Evolutionary conservation across 2,888 invertebrate species (phyloP), one percentile per base, ranked within the genome.

Genomic region (Drosophila nigritarsus): DNA sequence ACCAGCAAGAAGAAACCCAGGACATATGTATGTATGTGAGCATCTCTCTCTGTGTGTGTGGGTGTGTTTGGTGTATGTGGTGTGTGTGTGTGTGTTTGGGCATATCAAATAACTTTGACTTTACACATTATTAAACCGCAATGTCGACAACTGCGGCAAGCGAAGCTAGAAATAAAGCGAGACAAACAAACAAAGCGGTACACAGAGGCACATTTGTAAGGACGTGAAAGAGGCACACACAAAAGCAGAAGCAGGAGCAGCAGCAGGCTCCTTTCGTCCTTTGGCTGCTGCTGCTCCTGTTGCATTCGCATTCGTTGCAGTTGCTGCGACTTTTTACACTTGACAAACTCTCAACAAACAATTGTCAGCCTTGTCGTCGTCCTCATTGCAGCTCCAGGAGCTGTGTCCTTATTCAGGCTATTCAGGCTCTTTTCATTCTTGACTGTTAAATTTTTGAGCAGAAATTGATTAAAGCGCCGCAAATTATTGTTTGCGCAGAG

Each of bases 111-210:
- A 90, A 90, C 90, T 90, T 88, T 86, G 90, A 89, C 90, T 90
- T 90, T 90, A 90, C 90, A 90, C 90, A 90, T 90, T 90, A 90
- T 90, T 90, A 90, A 90, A 90, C 89, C 90, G 86, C 89, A 89
- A 82, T 89, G 87, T 82, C 75, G 82, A 80, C 87, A 62, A 72
- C 67, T 63, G 51, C 58, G 51, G 61, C 65, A 32, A 29, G 56
- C 38, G 65, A 29, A 38, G 59, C 48, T 42, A 60, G 75, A 75
- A 75, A 82, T 83, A 87, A 75, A 90, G 77, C 77, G 88, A 81
- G 74, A 78, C 82, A 77, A 73, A 80, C 83, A 81, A 78, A 79
- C 71, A 78, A 75, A 80, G 78, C 76, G 75, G 69, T 15, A 24
- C 13, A 45, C 45, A 45, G 45, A 20, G 20, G 4, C 45, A 15